These are phyloP conservation scores for Bovichtus variegatus DNA, from an alignment of 2,797 vertebrate genomes.

Conservation along the genomic window DNA sequence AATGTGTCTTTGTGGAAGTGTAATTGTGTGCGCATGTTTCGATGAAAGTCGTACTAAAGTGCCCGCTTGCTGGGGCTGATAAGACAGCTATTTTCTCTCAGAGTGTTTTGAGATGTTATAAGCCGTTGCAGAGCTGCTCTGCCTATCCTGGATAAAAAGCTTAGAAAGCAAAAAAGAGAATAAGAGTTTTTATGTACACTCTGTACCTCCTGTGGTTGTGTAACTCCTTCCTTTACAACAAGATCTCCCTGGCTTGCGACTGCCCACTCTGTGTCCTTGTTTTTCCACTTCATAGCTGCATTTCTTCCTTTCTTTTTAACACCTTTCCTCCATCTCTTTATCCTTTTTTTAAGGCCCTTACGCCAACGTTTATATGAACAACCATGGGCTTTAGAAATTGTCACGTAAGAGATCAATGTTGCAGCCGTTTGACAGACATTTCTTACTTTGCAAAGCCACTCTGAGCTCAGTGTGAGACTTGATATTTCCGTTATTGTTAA, in stretches of 20 bases:
- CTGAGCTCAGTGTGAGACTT: conserved; percentile 14
- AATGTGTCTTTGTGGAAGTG: conserved; percentile 31
- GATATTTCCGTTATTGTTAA: conserved; percentile 34
- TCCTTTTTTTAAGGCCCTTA: not conserved
- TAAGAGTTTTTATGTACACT: conserved; percentile 8
- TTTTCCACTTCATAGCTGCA: conserved; percentile 8
- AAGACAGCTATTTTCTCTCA: conserved; percentile 59
- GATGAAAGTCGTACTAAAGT: conserved; percentile 47
- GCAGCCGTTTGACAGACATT: conserved; percentile 34
- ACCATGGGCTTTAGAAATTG: conserved; percentile 1
- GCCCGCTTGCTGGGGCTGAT: conserved; percentile 47
- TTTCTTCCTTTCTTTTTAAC: conserved; percentile 7
- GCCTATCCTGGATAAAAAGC: conserved; percentile 57
- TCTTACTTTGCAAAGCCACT: conserved; percentile 38
- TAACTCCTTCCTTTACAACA: conserved; percentile 18
- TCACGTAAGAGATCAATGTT: conserved; percentile 26
- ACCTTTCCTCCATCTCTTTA: conserved; percentile 5
- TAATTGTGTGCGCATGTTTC: conserved; percentile 15
- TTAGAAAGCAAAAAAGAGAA: conserved; percentile 38
- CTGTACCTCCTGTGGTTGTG: conserved; percentile 4
- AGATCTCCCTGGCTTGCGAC: conserved; percentile 25
- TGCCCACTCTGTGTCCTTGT: conserved; percentile 24
- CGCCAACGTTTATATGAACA: not conserved
- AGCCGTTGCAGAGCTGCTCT: conserved; percentile 44
- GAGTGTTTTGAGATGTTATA: conserved; percentile 50